Percentiles rank a stretch among this genome's conserved stretches.
These are phyloP conservation scores for Cylloceria caligata DNA, from an alignment of 2,888 invertebrate species.

Conservation along the genomic window DNA sequence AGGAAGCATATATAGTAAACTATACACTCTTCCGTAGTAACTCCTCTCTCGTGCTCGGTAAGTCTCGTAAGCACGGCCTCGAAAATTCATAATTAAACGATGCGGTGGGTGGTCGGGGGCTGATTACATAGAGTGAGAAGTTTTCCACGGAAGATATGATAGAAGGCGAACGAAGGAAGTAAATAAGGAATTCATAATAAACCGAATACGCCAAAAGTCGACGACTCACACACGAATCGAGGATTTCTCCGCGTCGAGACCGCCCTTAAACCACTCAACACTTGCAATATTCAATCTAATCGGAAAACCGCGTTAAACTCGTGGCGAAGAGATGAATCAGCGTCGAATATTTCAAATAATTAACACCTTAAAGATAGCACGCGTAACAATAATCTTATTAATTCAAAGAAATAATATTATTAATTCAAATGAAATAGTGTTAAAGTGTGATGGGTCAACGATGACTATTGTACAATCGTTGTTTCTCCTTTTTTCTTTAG, in stretches of 20 bases:
- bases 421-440: no score
- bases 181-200: constrained; percentile 55
- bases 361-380: not conserved
- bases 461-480: no score
- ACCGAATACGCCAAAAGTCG: not conserved
- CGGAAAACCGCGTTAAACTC: constrained; percentile 38
- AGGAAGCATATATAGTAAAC: constrained; percentile 11
- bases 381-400: no score
- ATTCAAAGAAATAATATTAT: no score
- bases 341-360: not conserved
- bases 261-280: not conserved
- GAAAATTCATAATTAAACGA: constrained; percentile 82
- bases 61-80: constrained; percentile 71
- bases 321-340: not conserved
- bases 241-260: not conserved
- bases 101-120: constrained; percentile 71
- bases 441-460: no score
- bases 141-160: constrained; percentile 65
- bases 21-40: constrained; percentile 56
- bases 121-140: constrained; percentile 79
- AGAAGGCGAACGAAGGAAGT: constrained; percentile 67
- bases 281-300: constrained; percentile 39
- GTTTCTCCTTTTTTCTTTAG: not conserved
- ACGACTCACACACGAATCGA: not conserved
- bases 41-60: constrained; percentile 59